phyloP scores from a whole-genome alignment of 2,888 invertebrate species.

The Balanococcus diminutus region DNA sequence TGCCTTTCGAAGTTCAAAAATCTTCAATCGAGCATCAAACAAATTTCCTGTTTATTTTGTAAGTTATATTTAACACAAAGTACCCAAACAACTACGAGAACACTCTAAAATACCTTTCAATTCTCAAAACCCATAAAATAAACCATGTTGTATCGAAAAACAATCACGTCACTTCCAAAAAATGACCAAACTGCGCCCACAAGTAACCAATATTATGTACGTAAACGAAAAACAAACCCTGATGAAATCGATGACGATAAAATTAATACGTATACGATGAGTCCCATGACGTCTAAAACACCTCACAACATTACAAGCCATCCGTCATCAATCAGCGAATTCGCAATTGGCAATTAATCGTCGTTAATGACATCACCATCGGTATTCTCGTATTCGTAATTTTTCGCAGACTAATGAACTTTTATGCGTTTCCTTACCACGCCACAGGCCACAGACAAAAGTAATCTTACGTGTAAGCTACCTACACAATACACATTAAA shows the following conservation, averaged over 20 bases:
- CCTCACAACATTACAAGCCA: neutral
- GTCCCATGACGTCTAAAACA: neutral
- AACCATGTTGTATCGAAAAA: neutral
- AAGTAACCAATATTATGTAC: neutral
- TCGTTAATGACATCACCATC: neutral
- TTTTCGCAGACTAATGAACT: neutral
- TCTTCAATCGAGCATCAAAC: no score
- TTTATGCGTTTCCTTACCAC: neutral
- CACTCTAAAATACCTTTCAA: no score
- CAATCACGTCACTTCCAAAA: neutral
- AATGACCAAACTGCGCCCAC: neutral
- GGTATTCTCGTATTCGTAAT: neutral
- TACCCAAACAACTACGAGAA: no score
- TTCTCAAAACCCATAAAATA: neutral
- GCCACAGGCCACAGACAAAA: no score
- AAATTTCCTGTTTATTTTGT: no score
- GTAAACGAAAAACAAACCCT: neutral
- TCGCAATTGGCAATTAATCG: neutral
- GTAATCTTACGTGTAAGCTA: no score
- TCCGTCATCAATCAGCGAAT: neutral
- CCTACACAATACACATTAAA: neutral
- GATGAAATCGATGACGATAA: neutral
- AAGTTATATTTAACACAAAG: no score
- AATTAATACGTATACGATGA: neutral
- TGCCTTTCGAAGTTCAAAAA: no score